Conservation (phyloP, 2,888 invertebrate species). For the Drosophila gaucha region DNA sequence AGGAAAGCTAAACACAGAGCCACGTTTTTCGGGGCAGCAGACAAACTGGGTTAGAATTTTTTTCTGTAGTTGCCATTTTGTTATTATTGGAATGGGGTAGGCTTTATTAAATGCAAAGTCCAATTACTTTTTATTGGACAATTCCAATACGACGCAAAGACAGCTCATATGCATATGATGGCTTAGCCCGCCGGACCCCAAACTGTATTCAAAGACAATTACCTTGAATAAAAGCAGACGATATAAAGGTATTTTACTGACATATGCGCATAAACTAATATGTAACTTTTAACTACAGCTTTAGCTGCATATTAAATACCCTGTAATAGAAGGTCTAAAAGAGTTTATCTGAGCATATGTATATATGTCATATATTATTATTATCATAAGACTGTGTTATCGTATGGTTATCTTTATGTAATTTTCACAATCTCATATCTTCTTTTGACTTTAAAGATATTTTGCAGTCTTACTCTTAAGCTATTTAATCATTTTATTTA, state of each 20-base stretch:
- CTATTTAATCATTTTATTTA: background rate
- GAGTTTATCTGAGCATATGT: too few relatives aligned
- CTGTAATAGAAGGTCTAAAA: too few relatives aligned
- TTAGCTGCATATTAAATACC: too few relatives aligned
- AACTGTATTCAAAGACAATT: background rate
- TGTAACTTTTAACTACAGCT: too few relatives aligned
- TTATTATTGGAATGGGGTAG: slow-evolving; percentile 18
- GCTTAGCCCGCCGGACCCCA: background rate
- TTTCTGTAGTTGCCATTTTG: slow-evolving; percentile 5
- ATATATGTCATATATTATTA: too few relatives aligned
- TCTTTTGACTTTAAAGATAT: background rate
- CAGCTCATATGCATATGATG: slow-evolving; percentile 2
- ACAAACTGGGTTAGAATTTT: slow-evolving; percentile 53
- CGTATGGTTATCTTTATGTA: too few relatives aligned
- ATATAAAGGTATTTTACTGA: slow-evolving; percentile 1
- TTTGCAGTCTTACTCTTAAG: too few relatives aligned
- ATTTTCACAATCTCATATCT: too few relatives aligned
- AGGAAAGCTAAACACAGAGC: slow-evolving; percentile 25
- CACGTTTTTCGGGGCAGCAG: slow-evolving; percentile 16
- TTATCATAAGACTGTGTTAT: too few relatives aligned
- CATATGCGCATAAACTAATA: too few relatives aligned
- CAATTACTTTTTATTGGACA: slow-evolving; percentile 78
- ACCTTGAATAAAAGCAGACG: slow-evolving; percentile 17
- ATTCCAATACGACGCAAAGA: slow-evolving; percentile 32
- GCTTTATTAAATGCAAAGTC: slow-evolving; percentile 76